Base-by-base conservation (phyloP, 2,888 invertebrate species). In the Nomada lathburiana region DNA sequence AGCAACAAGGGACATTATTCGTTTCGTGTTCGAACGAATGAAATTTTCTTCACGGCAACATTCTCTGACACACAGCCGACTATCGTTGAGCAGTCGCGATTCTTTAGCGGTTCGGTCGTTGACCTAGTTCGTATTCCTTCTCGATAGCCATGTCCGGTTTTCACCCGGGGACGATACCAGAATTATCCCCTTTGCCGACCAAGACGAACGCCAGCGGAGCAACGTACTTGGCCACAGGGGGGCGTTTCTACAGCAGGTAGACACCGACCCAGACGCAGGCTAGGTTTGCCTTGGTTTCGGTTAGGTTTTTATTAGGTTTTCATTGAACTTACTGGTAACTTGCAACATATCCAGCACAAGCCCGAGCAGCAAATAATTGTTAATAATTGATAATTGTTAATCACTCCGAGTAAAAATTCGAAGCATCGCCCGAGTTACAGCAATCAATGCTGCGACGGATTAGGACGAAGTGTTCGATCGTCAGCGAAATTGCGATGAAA, bases 71-170 rank as follows among this genome's bases (percentile, higher is more conserved):
- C 65, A 80, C 81, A 81, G 69, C 75, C 71, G 76, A 63, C 73
- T 81, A 79, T 55, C 62, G 62, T 18, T 20, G 72, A 68, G 62
- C 80, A 80, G 80, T 80, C 80, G 76, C 78, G 59, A 63, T 80
- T 83, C 72, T 76, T 79, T 76, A 73, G 63, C 73, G 72, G 77
- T 76, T 67, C 75, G 80, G 79, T 82, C 82, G 76, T 79, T 68
- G 79, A 87, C 86, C 82, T 75, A 71, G 55, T 75, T 82, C 67
- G 76, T 81, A 85, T 75, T 80, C 75, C 73, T 59, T 72, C 65
- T 74, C 79, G 80, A 82, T 87, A 75, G 59, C 55, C 60, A 72
- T 72, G 73, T 82, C 81, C 83, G 78, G 73, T 77, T 65, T 74
- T 76, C 65, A 67, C 69, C 82, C 13, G 67, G 71, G 80, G 73